Evolutionary conservation across 1,140 invertebrate species (phyloP).

Genomic region (Physella acuta): DNA sequence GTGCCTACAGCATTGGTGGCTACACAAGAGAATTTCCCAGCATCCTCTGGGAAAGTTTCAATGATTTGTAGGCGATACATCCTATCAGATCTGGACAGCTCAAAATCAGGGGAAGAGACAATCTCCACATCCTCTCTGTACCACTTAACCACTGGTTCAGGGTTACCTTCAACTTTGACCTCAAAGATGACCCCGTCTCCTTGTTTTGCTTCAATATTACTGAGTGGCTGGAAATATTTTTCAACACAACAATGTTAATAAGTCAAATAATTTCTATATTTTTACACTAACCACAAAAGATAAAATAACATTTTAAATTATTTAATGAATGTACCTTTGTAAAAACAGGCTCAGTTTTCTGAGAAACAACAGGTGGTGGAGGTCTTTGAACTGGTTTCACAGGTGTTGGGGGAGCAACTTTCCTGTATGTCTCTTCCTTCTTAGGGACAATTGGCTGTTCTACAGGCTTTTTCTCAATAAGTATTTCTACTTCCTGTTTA

Average conservation of each 20-base stretch:
- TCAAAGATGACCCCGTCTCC: slow-evolving; percentile 72
- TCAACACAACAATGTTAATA: no score
- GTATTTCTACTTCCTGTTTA: slow-evolving; percentile 20
- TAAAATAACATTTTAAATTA: background rate
- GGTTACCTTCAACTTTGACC: slow-evolving; percentile 74
- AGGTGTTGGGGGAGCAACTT: slow-evolving; percentile 10
- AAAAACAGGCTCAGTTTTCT: slow-evolving; percentile 1
- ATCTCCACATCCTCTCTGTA: slow-evolving; percentile 69
- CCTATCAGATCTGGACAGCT: slow-evolving; percentile 48
- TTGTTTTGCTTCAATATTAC: slow-evolving; percentile 66
- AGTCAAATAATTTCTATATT: no score
- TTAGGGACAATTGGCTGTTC: slow-evolving; percentile 18
- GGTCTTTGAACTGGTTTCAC: slow-evolving; percentile 14
- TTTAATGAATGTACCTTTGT: slow-evolving; percentile 11
- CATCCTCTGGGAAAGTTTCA: slow-evolving; percentile 93
- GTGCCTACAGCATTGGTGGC: slow-evolving; percentile 86
- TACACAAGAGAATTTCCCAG: slow-evolving; percentile 89
- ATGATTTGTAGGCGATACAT: slow-evolving; percentile 77
- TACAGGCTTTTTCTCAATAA: slow-evolving; percentile 9
- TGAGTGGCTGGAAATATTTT: slow-evolving; percentile 15
- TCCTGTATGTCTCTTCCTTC: slow-evolving; percentile 11
- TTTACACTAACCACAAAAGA: background rate
- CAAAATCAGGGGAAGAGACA: slow-evolving; percentile 50
- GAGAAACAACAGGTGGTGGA: slow-evolving; percentile 16
- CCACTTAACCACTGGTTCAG: slow-evolving; percentile 73